phyloP scores from a whole-genome alignment of 1,140 invertebrate genomes.

The Saccostrea glomerata region DNA sequence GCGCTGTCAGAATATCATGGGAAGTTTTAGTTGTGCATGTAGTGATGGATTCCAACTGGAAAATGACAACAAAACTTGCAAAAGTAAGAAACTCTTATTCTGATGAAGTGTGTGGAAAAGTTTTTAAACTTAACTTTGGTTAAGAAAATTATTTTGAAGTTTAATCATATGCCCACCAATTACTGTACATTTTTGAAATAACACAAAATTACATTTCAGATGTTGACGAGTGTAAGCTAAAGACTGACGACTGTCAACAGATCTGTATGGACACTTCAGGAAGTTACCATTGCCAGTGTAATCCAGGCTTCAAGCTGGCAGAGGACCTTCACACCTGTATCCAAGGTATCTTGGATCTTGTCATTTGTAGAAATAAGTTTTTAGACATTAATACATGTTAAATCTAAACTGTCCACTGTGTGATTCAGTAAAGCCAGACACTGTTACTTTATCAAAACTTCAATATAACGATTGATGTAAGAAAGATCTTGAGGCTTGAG shows the following conservation, averaged over 20 bases:
- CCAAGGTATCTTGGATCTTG: neutral
- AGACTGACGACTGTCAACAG: slow-evolving; percentile 34
- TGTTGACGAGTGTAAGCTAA: slow-evolving; percentile 42
- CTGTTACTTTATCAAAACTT: too few relatives aligned
- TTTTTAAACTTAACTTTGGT: too few relatives aligned
- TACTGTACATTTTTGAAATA: too few relatives aligned
- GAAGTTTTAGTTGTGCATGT: slow-evolving; percentile 37
- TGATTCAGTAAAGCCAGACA: too few relatives aligned
- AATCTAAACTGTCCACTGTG: too few relatives aligned
- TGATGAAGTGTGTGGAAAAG: too few relatives aligned
- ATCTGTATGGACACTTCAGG: slow-evolving; percentile 33
- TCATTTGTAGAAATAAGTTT: neutral
- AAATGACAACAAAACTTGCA: slow-evolving; percentile 43
- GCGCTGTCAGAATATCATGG: slow-evolving; percentile 26
- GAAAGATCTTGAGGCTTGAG: too few relatives aligned
- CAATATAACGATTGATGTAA: too few relatives aligned
- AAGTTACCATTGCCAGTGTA: slow-evolving; percentile 42
- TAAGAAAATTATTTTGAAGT: too few relatives aligned
- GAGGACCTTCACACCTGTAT: slow-evolving; percentile 41
- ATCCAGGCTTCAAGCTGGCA: slow-evolving; percentile 29
- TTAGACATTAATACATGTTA: too few relatives aligned
- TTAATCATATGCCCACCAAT: too few relatives aligned
- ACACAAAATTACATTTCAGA: slow-evolving; percentile 24
- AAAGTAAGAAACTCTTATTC: neutral
- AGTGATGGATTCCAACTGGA: slow-evolving; percentile 41